Evolutionary conservation across 2,797 vertebrate species (phyloP), one percentile per base, ranked within the genome.

Genomic region (Helicolenus hilgendorfi): DNA sequence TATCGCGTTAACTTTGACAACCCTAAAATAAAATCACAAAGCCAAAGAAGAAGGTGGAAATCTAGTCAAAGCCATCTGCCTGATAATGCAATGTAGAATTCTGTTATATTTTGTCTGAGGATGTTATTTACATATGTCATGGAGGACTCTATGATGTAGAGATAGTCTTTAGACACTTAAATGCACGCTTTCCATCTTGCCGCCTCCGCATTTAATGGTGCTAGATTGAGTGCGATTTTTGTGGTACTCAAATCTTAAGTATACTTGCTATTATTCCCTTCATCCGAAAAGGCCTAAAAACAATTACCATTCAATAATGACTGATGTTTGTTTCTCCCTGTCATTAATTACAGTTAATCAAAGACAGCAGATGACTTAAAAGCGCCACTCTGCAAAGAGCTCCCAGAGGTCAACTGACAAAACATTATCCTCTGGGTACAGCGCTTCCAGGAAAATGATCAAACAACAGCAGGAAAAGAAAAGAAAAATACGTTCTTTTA

Each of bases 301-400:
- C 75, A 87, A 92, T 87, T 89, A 74, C 55, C 4, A 31, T 72
- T 80, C 58, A 71, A 45, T 85, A 89, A 89, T 84, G 79, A 93
- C 64, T 73, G 76, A 88, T 86, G 81, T 80, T 92, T 89, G 78
- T 90, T 94, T 89, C 71, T 87, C 27, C 68, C 55, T 81, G 77
- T 85, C 72, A 91, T 92, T 84, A 84, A 88, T 94, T 92, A 83
- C 64, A 74, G 70, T 79, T 88, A 91, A 91, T 91, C 59, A 89
- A 87, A 91, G 74, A 74, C 49, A 83, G 72, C 58, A 58, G 79
- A 88, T 78, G 77, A 89, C 81, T 92, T 91, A 73, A 93, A 95
- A 92, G 87, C 67, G 71, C 55, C 80, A 58, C 69, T 77, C 56
- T 72, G 72, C 78, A 56, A 84, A 88, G 38, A 83, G 87, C 72